phyloP scores from a whole-genome alignment of 2,888 invertebrate genomes.

The Thera britannica region DNA sequence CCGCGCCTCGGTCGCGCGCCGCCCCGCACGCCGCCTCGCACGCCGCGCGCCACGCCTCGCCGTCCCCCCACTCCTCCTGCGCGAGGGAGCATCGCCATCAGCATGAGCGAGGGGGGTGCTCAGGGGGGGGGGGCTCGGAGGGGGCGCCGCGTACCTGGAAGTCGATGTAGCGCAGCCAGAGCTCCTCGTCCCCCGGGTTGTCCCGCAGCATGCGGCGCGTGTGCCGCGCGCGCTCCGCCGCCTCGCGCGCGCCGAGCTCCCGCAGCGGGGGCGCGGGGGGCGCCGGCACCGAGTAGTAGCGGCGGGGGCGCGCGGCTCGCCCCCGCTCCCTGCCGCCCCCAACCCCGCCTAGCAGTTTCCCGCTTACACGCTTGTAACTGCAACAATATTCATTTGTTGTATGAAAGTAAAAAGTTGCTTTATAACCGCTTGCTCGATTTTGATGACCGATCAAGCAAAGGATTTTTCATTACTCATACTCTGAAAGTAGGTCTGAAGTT shows the following conservation, averaged over 20 bases:
- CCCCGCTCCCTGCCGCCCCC: conserved; percentile 17
- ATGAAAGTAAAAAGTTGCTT: no score
- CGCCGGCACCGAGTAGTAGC: conserved; percentile 37
- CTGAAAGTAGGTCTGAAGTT: no score
- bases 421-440: no score
- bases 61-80: conserved; percentile 43
- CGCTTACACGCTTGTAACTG: conserved; percentile 21
- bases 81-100: neutral
- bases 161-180: conserved; percentile 64
- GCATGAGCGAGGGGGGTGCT: neutral
- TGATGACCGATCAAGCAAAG: no score
- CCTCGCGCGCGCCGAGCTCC: conserved; percentile 38
- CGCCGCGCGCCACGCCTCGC: conserved; percentile 19
- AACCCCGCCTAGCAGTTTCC: conserved; percentile 18
- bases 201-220: conserved; percentile 56
- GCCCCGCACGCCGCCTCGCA: conserved; percentile 38
- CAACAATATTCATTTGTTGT: neutral
- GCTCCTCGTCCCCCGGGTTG: conserved; percentile 53
- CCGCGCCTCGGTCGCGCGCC: conserved; percentile 25
- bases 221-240: conserved; percentile 52
- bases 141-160: conserved; percentile 48
- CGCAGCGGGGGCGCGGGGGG: conserved; percentile 40
- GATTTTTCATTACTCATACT: no score
- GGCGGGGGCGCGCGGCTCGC: conserved; percentile 33
- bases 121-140: neutral